Conservation (phyloP, 2,113 vertebrate species). For the Sturnus vulgaris region DNA sequence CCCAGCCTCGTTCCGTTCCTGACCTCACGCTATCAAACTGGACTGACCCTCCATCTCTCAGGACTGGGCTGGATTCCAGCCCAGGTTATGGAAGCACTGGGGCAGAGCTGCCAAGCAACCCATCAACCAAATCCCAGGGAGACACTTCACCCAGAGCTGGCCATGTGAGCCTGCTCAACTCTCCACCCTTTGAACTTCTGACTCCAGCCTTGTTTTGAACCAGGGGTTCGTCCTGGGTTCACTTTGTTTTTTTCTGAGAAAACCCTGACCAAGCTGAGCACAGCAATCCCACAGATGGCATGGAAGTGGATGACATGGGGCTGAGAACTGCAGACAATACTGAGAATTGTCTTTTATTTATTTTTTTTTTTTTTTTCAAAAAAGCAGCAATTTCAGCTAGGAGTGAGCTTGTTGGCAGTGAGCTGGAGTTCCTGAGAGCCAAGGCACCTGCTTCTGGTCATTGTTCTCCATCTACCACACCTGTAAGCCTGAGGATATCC, state of each 20-base stretch:
- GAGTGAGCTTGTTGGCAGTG: not conserved
- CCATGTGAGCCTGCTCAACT: conserved; percentile 46
- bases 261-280: conserved; percentile 44
- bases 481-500: conserved; percentile 66
- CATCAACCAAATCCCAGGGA: conserved; percentile 65
- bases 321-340: conserved; percentile 14
- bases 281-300: conserved; percentile 29
- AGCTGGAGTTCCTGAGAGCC: conserved; percentile 52
- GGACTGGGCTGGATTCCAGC: conserved; percentile 68
- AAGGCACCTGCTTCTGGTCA: conserved; percentile 77
- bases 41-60: conserved; percentile 72
- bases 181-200: conserved; percentile 70
- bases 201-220: conserved; percentile 28
- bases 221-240: not conserved
- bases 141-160: conserved; percentile 32
- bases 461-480: conserved; percentile 70
- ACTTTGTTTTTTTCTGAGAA: conserved; percentile 30
- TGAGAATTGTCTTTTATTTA: not conserved
- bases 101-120: conserved; percentile 69
- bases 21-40: conserved; percentile 65
- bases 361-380: too few species aligned
- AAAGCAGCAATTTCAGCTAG: not conserved
- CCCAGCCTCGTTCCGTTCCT: conserved; percentile 71
- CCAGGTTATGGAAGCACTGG: conserved; percentile 59
- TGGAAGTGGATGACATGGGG: conserved; percentile 48